These are phyloP conservation scores for Petromus typicus DNA, from an alignment of 2,113 vertebrate genomes.

Conservation along the genomic window DNA sequence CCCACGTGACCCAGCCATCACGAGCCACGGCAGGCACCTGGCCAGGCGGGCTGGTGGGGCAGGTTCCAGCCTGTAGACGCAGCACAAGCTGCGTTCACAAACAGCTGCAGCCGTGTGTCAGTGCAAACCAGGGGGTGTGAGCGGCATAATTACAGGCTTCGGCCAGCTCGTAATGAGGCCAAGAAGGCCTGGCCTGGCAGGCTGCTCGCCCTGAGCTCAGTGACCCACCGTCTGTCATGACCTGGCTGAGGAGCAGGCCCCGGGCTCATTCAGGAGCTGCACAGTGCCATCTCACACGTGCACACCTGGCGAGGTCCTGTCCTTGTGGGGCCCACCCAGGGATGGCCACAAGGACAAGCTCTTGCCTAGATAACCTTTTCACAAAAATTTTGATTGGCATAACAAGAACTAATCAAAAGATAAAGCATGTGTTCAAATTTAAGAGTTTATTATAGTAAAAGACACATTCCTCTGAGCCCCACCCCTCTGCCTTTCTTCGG, in stretches of 20 bases:
- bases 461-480: neutral
- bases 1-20: neutral
- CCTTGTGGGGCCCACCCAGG: accelerated
- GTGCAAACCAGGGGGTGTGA: neutral
- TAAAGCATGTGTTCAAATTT: neutral
- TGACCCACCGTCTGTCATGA: neutral
- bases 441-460: neutral
- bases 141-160: neutral
- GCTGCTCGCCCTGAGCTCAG: neutral
- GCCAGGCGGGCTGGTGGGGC: neutral
- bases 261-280: no score
- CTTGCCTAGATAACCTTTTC: accelerated
- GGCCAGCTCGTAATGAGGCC: neutral
- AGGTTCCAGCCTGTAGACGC: neutral
- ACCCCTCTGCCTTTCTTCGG: neutral
- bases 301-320: accelerated
- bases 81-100: neutral
- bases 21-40: accelerated
- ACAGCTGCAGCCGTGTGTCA: no score
- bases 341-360: accelerated
- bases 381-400: neutral
- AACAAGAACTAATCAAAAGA: neutral
- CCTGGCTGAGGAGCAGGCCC: neutral
- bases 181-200: no score
- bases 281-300: accelerated